These are phyloP conservation scores for Plutomurus gul DNA, from an alignment of 1,140 invertebrate species.

Conservation along the genomic window DNA sequence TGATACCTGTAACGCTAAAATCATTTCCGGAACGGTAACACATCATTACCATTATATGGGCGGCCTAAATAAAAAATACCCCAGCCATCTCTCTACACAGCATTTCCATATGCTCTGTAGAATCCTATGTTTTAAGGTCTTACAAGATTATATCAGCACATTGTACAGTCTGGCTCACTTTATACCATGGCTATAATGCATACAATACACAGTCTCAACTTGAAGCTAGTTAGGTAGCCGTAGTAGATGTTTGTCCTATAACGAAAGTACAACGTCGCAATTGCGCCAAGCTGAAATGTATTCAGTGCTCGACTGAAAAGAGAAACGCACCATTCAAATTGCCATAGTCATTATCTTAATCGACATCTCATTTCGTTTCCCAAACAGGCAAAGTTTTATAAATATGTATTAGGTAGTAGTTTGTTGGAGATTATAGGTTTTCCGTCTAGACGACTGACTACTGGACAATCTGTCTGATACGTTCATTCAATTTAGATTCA, in stretches of 20 bases:
- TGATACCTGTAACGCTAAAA: not conserved
- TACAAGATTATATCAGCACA: too few relatives aligned
- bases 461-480: not conserved
- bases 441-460: not conserved
- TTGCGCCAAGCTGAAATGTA: too few relatives aligned
- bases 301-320: too few relatives aligned
- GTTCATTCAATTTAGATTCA: too few relatives aligned
- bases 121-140: too few relatives aligned
- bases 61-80: not conserved
- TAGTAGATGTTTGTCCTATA: too few relatives aligned
- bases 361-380: not conserved
- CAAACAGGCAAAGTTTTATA: not conserved
- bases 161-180: too few relatives aligned
- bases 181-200: too few relatives aligned
- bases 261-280: too few relatives aligned
- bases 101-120: too few relatives aligned
- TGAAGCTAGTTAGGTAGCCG: not conserved
- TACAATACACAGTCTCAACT: not conserved
- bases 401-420: not conserved
- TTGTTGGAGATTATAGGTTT: not conserved
- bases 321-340: too few relatives aligned
- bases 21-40: constrained; percentile 32
- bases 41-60: constrained; percentile 30
- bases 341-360: not conserved
- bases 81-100: not conserved